These are phyloP conservation scores for Chiloscyllium punctatum DNA, from an alignment of 2,797 vertebrate genomes.

Conservation along the genomic window DNA sequence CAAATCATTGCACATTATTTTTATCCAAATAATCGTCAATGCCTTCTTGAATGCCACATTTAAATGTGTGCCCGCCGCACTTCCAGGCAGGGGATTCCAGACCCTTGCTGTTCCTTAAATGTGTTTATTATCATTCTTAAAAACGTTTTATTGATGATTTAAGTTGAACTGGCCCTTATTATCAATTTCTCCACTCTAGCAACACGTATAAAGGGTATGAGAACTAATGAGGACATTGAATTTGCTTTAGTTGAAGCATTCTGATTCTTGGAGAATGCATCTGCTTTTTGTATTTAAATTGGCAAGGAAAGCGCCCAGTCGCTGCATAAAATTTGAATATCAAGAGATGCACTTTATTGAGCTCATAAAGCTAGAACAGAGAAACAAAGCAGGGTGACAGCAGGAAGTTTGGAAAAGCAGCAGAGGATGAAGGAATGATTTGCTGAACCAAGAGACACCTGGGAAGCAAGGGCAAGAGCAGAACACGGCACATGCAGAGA, in stretches of 20 bases:
- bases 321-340: background rate
- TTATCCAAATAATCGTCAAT: no score
- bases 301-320: background rate
- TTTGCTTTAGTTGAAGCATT: background rate
- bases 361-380: slow-evolving; percentile 19
- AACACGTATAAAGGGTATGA: background rate
- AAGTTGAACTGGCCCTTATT: background rate
- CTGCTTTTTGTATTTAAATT: slow-evolving; percentile 2
- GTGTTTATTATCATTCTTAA: background rate
- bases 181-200: background rate
- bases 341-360: background rate
- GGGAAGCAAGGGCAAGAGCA: background rate
- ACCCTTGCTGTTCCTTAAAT: background rate
- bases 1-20: no score
- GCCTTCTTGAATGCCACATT: no score
- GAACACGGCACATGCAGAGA: background rate
- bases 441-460: background rate
- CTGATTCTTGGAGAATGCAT: background rate
- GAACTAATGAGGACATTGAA: background rate
- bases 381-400: background rate
- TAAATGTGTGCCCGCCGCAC: no score
- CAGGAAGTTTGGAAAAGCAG: background rate
- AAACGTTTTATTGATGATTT: background rate
- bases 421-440: background rate
- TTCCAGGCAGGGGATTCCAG: no score